Evolutionary conservation across 2,888 invertebrate genomes (phyloP), one percentile per base, ranked within the genome.

Genomic region (Limnephilus lunatus): DNA sequence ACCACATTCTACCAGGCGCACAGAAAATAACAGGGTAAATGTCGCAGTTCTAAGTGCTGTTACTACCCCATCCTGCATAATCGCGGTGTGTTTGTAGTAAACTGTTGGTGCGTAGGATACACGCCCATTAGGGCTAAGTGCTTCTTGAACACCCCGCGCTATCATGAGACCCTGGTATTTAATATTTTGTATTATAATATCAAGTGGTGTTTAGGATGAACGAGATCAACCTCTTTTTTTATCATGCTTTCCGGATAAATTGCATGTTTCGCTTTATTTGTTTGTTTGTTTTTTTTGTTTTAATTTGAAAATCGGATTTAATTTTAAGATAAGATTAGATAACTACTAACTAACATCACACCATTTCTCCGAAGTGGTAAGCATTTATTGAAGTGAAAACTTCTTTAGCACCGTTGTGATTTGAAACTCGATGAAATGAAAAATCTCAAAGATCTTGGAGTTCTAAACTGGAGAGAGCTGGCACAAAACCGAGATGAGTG

Each of bases 51-150:
- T 68, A 25, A 25, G 53, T 35, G 53, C 86, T 90, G 91, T 83
- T 81, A 85, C 32, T 85, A 81, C 82, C 44, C 91, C 83, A 31
- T 31, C 11, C 85, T 48, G 11, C 86, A 5, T 87, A 85, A 19
- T 81, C 81, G 87, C 86, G 87, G 90, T 81, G 91, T 25, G 91
- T 85, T 93, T 92, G 48, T 82, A 91, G 86, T 85, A 68, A 68
- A 25, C 53, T 68, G 53, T 68, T 25, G 53, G 53, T 92, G 92
- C 92, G 89, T 92, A 93, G 91, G 83, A 91, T 53, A 82, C 81
- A 81, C 89, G 39, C 92, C 92, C 93, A 93, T 93, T 93, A 93
- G 68, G 68, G 44, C 25, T 93, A 93, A 93, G 93, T 93, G 93
- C 91, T 89, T 35, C n/a, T 81, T 35, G 39, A 81, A 80, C 25